phyloP scores from a whole-genome alignment of 2,797 vertebrate species.

The Eulemur mongoz region DNA sequence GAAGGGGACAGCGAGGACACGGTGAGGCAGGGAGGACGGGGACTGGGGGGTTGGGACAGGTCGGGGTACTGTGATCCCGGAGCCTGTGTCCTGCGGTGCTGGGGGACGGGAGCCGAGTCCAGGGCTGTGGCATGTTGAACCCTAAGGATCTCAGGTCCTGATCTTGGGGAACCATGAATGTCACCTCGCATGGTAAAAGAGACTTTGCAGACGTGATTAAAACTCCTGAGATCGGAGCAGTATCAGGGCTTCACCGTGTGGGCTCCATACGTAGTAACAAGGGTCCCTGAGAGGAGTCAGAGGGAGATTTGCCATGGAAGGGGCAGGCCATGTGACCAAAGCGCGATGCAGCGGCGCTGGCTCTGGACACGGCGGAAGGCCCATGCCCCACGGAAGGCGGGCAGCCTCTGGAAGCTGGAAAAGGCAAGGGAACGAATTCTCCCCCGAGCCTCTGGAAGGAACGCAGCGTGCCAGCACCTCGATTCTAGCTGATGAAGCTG shows the following conservation, averaged over 20 bases:
- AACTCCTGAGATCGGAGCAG: background rate
- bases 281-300: background rate
- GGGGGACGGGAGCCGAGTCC: background rate
- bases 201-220: background rate
- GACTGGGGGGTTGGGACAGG: fast-evolving
- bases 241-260: background rate
- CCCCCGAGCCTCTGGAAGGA: background rate
- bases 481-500: background rate
- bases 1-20: background rate
- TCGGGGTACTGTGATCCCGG: background rate
- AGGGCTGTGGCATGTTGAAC: background rate
- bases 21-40: background rate
- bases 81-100: fast-evolving
- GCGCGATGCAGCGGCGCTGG: background rate
- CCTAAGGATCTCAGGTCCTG: background rate
- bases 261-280: too few relatives aligned
- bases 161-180: background rate
- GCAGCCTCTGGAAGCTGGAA: background rate
- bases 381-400: background rate
- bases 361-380: background rate
- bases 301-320: background rate
- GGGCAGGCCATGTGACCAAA: background rate
- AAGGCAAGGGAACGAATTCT: background rate
- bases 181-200: background rate
- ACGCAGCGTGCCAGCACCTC: background rate